Base-by-base conservation (phyloP, 1,140 invertebrate species). In the Scaptomyza graminum region DNA sequence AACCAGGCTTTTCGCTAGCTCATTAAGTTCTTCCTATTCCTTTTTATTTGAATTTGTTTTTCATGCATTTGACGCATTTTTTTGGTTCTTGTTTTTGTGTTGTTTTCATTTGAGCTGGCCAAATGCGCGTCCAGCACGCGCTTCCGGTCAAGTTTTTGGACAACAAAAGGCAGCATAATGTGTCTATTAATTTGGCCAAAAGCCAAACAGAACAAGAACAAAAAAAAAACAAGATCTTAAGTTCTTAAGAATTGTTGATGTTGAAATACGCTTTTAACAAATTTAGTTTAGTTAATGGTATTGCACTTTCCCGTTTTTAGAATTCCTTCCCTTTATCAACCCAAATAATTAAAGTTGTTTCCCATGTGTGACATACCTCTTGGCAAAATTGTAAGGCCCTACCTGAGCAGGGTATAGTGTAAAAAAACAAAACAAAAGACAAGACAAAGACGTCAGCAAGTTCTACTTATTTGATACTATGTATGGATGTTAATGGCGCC, bases 71-170 rank as follows among this genome's bases (percentile, higher is more conserved):
- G 31, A 8, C 68, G 68, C 68, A 71, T 71, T 71, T 71, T 71
- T 66, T 54, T 66, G 39, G 16, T 56, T 52, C 8, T 16, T 7
- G 0, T 5, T 55, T 43, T 57, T 3, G 9, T 47, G 76, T 71
- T 81, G 65, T 87, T 81, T 81, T 63, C 80, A 84, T 87, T 87
- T 87, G 51, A 66, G 44, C 37, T 71, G 71, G 50, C 74, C 60
- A 76, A 81, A 87, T 87, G 83, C 67, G 74, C 28, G 67, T 51
- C 52, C 62, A 74, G 71, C 82, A 87, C 82, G 82, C 82, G 82
- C 46, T 87, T 87, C 82, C 82, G 68, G 62, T 39, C 37, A 52
- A 51, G 41, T 56, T 46, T 25, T 59, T 47, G 13, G 18, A 49
- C 18, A 59, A 50, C 11, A 59, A 43, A 51, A 28, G 31, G 25